Evolutionary conservation across 2,113 vertebrate species (phyloP).

Genomic region (Aphelocoma coerulescens): DNA sequence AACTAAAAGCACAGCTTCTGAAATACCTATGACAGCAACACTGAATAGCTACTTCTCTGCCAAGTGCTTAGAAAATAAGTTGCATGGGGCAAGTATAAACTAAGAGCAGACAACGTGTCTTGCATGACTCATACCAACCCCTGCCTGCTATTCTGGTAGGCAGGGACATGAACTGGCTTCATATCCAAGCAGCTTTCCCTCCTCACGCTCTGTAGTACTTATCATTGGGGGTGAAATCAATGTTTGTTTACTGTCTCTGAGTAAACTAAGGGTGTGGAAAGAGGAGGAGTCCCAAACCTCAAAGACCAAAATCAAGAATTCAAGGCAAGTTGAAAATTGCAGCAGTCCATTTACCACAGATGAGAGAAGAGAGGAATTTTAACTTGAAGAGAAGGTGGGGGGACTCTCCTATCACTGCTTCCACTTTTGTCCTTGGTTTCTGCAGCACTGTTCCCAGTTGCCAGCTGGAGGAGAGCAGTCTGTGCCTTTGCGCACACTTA

Average conservation of each 20-base stretch:
- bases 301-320: not conserved
- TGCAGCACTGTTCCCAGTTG: not conserved
- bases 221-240: not conserved
- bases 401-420: not conserved
- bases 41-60: constrained; percentile 29
- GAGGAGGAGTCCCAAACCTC: not conserved
- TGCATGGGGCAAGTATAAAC: not conserved
- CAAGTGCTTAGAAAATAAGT: constrained; percentile 1
- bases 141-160: not conserved
- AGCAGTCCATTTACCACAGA: not conserved
- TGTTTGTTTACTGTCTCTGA: not conserved
- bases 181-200: not conserved
- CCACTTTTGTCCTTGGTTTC: not conserved
- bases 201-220: not conserved
- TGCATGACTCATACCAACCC: not conserved
- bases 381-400: not conserved
- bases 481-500: not conserved
- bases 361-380: not conserved
- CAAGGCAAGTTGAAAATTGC: not conserved
- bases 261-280: not conserved
- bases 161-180: not conserved
- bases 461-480: not conserved
- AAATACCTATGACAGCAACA: not conserved
- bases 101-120: not conserved
- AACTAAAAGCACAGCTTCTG: not conserved